Percentiles rank a stretch among this genome's conserved stretches.
Conservation (phyloP, 2,888 invertebrate species). For the Epirrhoe tristata region DNA sequence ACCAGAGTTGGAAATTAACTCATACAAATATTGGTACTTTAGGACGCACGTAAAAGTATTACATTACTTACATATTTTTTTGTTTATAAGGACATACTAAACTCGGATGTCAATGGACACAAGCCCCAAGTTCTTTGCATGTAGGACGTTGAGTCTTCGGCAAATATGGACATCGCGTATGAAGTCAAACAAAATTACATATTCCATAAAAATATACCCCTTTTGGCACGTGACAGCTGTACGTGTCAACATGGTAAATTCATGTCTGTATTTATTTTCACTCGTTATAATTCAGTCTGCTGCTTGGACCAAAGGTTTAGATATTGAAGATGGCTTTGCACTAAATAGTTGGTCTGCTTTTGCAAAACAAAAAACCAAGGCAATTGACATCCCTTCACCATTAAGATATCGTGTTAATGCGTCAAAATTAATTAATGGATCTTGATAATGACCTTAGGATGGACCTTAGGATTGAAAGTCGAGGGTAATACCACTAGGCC, state of each 20-base stretch:
- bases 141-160: slow-evolving; percentile 81
- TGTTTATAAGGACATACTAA: too few species aligned
- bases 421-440: too few species aligned
- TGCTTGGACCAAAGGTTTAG: slow-evolving; percentile 4
- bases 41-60: too few species aligned
- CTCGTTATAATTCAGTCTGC: slow-evolving; percentile 30
- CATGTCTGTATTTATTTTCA: slow-evolving; percentile 51
- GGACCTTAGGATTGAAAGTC: too few species aligned
- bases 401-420: too few species aligned
- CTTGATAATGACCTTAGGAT: too few species aligned
- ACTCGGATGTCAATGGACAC: slow-evolving; percentile 56
- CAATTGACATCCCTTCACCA: too few species aligned
- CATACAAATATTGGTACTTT: too few species aligned
- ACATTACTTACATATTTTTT: too few species aligned
- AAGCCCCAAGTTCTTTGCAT: slow-evolving; percentile 69
- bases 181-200: slow-evolving; percentile 85
- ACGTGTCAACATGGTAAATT: slow-evolving; percentile 54
- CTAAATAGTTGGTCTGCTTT: not conserved
- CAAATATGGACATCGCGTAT: slow-evolving; percentile 84
- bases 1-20: too few species aligned
- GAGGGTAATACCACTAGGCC: too few species aligned
- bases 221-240: slow-evolving; percentile 76
- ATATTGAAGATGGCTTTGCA: slow-evolving; percentile 8
- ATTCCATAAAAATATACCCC: slow-evolving; percentile 85
- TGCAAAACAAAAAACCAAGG: too few species aligned